Evolutionary conservation across 2,113 vertebrate genomes (phyloP).

Genomic region (Neomonachus schauinslandi): DNA sequence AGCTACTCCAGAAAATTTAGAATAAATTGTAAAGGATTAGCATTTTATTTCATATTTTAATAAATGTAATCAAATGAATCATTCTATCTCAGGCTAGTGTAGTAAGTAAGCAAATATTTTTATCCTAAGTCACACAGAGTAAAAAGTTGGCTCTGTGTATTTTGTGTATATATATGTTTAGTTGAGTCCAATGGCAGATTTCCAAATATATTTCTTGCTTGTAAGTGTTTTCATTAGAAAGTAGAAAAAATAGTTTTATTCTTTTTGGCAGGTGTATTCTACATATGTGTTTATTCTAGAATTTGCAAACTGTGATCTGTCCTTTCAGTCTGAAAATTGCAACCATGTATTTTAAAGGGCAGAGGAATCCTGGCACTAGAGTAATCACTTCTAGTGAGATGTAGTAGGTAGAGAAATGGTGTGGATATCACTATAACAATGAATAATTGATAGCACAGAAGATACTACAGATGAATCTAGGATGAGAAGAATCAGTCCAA

Average conservation of each 20-base stretch:
- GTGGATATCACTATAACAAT: background rate
- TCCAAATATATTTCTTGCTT: background rate
- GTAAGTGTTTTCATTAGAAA: background rate
- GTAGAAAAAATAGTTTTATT: background rate
- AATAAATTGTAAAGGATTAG: slow-evolving; percentile 26
- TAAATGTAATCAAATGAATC: slow-evolving; percentile 54
- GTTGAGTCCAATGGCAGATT: background rate
- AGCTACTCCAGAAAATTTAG: slow-evolving; percentile 68
- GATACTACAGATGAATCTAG: background rate
- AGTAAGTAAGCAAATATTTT: slow-evolving; percentile 67
- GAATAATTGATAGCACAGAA: background rate
- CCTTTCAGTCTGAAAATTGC: background rate
- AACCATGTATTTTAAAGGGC: background rate
- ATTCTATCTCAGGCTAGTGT: background rate
- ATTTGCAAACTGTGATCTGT: background rate
- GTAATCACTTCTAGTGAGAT: background rate
- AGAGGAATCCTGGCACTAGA: background rate
- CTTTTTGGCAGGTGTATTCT: background rate
- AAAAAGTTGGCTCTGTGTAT: slow-evolving; percentile 48
- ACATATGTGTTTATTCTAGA: background rate
- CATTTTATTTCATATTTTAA: slow-evolving; percentile 72
- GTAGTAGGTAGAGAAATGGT: background rate
- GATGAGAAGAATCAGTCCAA: background rate
- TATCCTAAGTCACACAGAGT: slow-evolving; percentile 38
- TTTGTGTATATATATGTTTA: background rate